Percentiles rank a stretch among this genome's conserved stretches.
Evolutionary conservation across 2,888 invertebrate genomes (phyloP).

Genomic region (Spodoptera littoralis): DNA sequence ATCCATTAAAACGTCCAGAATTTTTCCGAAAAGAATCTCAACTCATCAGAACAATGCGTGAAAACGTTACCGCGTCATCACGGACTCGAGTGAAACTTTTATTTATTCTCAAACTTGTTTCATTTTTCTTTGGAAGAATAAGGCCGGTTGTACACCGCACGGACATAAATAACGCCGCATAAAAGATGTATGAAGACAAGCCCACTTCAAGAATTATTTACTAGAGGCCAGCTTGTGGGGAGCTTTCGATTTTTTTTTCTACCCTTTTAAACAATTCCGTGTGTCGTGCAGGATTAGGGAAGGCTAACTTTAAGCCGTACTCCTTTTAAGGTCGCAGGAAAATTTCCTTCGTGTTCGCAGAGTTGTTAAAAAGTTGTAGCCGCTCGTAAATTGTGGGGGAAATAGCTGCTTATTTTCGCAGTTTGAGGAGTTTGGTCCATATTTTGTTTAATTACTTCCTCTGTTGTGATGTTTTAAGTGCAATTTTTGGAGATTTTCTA

Average conservation of each 20-base stretch:
- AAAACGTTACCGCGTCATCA: constrained; percentile 77
- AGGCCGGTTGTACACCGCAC: constrained; percentile 63
- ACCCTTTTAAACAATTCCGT: constrained; percentile 53
- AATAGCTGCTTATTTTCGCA: constrained; percentile 35
- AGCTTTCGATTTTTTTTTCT: constrained; percentile 46
- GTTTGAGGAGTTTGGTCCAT: constrained; percentile 36
- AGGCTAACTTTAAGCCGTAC: constrained; percentile 34
- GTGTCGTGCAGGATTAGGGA: constrained; percentile 42
- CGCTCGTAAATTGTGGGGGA: constrained; percentile 28
- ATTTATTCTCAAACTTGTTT: constrained; percentile 85
- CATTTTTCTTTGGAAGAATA: constrained; percentile 80
- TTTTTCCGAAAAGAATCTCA: constrained; percentile 4
- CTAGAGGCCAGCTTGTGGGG: constrained; percentile 30
- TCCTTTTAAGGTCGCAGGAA: constrained; percentile 34
- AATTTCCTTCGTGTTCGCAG: constrained; percentile 27
- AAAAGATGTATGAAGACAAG: constrained; percentile 76
- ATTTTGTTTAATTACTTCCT: constrained; percentile 38
- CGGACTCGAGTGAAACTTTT: constrained; percentile 76
- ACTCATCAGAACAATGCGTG: constrained; percentile 66
- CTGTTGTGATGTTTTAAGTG: constrained; percentile 3
- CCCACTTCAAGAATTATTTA: constrained; percentile 74
- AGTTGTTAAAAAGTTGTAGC: constrained; percentile 44
- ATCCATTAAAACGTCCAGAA: not conserved
- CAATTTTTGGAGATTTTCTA: too few species aligned
- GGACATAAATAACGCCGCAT: constrained; percentile 74